Conservation (phyloP, 2,113 vertebrate species). For the Pelecanus crispus region DNA sequence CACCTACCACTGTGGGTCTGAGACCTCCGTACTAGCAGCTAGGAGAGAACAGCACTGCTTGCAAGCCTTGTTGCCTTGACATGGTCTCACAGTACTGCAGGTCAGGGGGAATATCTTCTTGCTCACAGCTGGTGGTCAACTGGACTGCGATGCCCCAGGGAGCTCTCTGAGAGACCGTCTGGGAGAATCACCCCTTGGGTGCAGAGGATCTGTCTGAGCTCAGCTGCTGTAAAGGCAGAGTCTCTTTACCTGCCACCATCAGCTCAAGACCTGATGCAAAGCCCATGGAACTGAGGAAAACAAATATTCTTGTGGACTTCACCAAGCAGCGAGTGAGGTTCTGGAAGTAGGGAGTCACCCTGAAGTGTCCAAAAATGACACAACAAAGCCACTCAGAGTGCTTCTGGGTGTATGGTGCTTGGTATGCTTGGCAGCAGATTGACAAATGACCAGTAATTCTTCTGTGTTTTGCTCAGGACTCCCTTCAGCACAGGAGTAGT, state of each 20-base stretch:
- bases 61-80: neutral
- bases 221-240: neutral
- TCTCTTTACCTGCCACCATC: neutral
- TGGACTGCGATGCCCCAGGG: fast-evolving
- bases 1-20: neutral
- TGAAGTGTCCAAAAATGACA: neutral
- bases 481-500: neutral
- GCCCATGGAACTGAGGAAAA: neutral
- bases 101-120: neutral
- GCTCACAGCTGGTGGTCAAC: neutral
- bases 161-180: neutral
- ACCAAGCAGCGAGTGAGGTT: neutral
- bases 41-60: neutral
- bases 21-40: neutral
- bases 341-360: neutral
- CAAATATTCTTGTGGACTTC: neutral
- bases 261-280: neutral
- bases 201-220: neutral
- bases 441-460: neutral
- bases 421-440: neutral
- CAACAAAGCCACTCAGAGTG: neutral
- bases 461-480: neutral
- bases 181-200: neutral
- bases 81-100: neutral
- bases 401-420: neutral